phyloP scores from a whole-genome alignment of 2,888 invertebrate species.

The Cephus nigrinus region DNA sequence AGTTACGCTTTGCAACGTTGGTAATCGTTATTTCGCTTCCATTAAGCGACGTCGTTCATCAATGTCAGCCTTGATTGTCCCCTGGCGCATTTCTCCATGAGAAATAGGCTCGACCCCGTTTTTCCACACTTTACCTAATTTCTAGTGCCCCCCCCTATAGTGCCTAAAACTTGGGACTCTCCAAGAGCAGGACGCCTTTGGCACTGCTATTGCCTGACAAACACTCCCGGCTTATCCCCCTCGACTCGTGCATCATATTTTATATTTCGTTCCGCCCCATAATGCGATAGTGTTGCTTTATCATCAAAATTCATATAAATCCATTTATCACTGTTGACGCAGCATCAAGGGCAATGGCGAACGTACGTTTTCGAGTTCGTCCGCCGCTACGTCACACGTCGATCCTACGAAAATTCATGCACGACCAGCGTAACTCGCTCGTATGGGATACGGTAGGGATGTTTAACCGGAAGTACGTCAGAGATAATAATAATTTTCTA shows the following conservation, averaged over 20 bases:
- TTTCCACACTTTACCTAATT: neutral
- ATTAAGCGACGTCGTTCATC: neutral
- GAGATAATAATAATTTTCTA: neutral
- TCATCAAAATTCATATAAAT: constrained; percentile 56
- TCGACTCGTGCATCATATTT: constrained; percentile 38
- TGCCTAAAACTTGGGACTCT: constrained; percentile 16
- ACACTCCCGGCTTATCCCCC: constrained; percentile 23
- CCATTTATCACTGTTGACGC: constrained; percentile 53
- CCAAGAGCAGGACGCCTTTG: constrained; percentile 7
- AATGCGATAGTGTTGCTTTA: constrained; percentile 48
- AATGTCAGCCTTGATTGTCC: neutral
- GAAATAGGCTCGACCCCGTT: neutral
- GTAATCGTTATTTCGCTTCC: neutral
- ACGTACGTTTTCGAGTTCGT: neutral
- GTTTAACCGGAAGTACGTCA: neutral
- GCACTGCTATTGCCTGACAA: constrained; percentile 12
- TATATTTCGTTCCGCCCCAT: constrained; percentile 45
- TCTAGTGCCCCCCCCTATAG: neutral
- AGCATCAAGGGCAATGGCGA: constrained; percentile 17
- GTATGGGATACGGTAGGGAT: neutral
- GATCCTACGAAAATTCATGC: neutral
- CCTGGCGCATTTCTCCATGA: neutral
- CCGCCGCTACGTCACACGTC: neutral
- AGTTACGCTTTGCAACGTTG: neutral
- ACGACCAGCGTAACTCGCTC: neutral